Conservation (phyloP, 2,797 vertebrate genomes). For the Aselliscus stoliczkanus region DNA sequence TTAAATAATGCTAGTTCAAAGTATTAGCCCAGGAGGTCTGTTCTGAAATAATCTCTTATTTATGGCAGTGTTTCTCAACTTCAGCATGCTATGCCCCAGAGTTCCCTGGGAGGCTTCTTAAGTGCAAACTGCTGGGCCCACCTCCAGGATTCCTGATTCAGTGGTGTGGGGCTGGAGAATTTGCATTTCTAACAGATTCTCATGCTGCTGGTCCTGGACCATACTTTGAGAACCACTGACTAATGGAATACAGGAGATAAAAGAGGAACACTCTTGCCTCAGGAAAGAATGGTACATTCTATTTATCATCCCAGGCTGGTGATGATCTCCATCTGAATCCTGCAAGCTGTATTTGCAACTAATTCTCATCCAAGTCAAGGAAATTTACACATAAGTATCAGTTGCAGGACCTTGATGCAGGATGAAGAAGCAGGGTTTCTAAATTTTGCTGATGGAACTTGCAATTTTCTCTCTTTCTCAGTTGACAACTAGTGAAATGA, state of each 20-base stretch:
- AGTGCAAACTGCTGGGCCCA: neutral
- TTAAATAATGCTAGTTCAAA: no score
- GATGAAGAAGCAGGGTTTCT: constrained; percentile 10
- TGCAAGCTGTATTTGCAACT: neutral
- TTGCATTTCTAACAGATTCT: neutral
- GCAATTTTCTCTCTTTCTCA: constrained; percentile 47
- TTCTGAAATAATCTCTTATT: neutral
- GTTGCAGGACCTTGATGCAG: neutral
- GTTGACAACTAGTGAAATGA: constrained; percentile 47
- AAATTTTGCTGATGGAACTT: constrained; percentile 14
- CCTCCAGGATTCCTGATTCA: neutral
- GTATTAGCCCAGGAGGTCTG: neutral
- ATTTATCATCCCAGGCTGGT: neutral
- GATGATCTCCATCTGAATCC: neutral
- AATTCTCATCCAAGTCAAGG: constrained; percentile 37
- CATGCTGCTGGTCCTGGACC: neutral
- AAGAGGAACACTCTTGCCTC: neutral
- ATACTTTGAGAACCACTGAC: neutral
- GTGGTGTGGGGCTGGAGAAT: neutral
- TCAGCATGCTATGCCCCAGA: neutral
- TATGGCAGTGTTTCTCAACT: neutral
- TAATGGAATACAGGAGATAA: neutral
- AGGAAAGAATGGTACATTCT: neutral
- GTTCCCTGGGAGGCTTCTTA: neutral
- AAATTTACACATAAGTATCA: neutral